Conservation (phyloP, 2,113 vertebrate genomes). For the Sinocyclocheilus grahami region DNA sequence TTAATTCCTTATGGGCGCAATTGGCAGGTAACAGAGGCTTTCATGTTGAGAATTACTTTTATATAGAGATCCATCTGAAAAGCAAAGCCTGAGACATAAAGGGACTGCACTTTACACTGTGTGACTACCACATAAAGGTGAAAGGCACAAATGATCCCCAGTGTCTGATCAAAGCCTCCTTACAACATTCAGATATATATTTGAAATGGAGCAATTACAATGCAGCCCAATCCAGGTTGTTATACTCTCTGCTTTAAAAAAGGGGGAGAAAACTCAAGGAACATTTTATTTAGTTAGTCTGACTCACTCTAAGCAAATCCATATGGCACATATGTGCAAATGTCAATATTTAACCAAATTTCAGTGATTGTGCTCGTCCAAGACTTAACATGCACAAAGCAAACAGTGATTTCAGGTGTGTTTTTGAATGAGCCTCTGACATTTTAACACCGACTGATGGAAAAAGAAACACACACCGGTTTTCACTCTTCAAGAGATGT, state of each 20-base stretch:
- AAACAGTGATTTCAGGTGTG: slow-evolving; percentile 29
- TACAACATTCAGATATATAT: slow-evolving; percentile 49
- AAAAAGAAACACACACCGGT: slow-evolving; percentile 5
- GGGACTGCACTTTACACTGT: slow-evolving; percentile 53
- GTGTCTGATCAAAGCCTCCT: slow-evolving; percentile 58
- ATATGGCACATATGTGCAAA: slow-evolving; percentile 26
- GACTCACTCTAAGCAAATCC: slow-evolving; percentile 38
- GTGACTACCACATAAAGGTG: slow-evolving; percentile 51
- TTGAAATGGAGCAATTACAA: slow-evolving; percentile 54
- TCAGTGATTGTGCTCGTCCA: slow-evolving; percentile 23
- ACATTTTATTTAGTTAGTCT: slow-evolving; percentile 23
- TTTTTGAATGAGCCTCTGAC: slow-evolving; percentile 11
- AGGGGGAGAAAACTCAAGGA: slow-evolving; percentile 1
- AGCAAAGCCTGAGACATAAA: slow-evolving; percentile 50
- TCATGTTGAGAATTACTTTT: slow-evolving; percentile 56
- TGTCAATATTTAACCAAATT: slow-evolving; percentile 32
- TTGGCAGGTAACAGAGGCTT: slow-evolving; percentile 51
- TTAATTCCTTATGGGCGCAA: slow-evolving; percentile 53
- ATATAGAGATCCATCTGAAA: slow-evolving; percentile 47
- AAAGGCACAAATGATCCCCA: slow-evolving; percentile 54
- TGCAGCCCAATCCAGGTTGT: slow-evolving; percentile 50
- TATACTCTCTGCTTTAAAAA: slow-evolving; percentile 42
- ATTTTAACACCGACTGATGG: neutral
- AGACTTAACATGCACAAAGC: slow-evolving; percentile 36
- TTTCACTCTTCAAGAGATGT: slow-evolving; percentile 15